Percentiles rank a stretch among this genome's conserved stretches.
phyloP scores from a whole-genome alignment of 2,888 invertebrate species.

The Drosophila anceps region DNA sequence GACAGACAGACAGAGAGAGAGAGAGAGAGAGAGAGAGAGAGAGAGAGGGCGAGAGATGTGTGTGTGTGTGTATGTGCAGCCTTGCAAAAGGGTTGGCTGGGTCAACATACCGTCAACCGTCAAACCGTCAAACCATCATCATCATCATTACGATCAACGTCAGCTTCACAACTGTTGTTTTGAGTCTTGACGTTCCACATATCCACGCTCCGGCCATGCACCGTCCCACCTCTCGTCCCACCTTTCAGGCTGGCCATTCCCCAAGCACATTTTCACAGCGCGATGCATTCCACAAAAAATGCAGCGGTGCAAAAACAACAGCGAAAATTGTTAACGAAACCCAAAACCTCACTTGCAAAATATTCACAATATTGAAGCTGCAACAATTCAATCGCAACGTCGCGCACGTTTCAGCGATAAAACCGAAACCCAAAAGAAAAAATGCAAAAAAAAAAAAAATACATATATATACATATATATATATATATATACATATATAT shows the following conservation, averaged over 20 bases:
- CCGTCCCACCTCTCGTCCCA: not conserved
- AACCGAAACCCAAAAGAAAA: constrained; percentile 29
- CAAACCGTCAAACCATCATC: constrained; percentile 28
- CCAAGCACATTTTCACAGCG: constrained; percentile 26
- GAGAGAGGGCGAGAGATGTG: too few relatives aligned
- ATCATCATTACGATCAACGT: constrained; percentile 41
- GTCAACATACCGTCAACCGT: constrained; percentile 45
- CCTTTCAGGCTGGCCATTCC: constrained; percentile 8
- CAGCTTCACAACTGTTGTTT: constrained; percentile 34
- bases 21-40: not conserved
- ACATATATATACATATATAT: not conserved
- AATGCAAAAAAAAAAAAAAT: not conserved
- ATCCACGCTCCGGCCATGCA: not conserved
- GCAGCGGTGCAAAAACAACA: constrained; percentile 30
- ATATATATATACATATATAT: not conserved
- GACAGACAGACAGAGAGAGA: not conserved
- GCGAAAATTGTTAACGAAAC: constrained; percentile 42
- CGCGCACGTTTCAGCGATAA: constrained; percentile 71
- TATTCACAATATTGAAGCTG: constrained; percentile 52
- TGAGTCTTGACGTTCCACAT: constrained; percentile 4
- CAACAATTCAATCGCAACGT: constrained; percentile 62
- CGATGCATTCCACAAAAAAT: constrained; percentile 45
- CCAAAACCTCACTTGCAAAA: constrained; percentile 49
- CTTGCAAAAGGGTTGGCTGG: constrained; percentile 56
- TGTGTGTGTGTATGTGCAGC: constrained; percentile 8